Base-by-base conservation (phyloP, 2,888 invertebrate genomes). In the Neria commutata region DNA sequence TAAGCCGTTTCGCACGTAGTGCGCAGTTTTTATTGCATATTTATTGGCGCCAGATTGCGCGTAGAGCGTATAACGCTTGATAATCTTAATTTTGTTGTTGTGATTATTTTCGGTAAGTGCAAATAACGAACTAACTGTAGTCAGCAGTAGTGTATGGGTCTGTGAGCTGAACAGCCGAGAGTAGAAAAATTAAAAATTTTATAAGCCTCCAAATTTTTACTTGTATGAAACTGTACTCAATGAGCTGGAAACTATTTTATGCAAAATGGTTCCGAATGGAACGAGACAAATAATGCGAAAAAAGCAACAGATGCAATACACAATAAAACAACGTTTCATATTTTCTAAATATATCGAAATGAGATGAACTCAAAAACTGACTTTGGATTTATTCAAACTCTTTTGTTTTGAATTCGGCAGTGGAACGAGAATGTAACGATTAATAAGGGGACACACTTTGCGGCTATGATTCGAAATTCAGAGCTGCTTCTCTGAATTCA, bases 281-380 rank as follows among this genome's bases (percentile, higher is more conserved):
- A 40, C 29, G 25, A 29, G 42, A 47, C 33, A 56, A 48, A 49
- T 48, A 23, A 21, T 49, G 54, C 25, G 45, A 29, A 40, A 63
- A 52, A 25, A 50, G 59, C 8, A 46, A 46, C 3, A n/a, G n/a
- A n/a, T n/a, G n/a, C n/a, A n/a, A n/a, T n/a, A n/a, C n/a, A n/a
- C n/a, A 46, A 46, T 21, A 19, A 60, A 51, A 54, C 50, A 47
- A 56, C 46, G 56, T 66, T 58, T 58, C 61, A 64, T 70, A 71
- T 70, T 68, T 69, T 71, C 71, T 67, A 71, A 42, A 56, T 64
- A 69, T 70, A 62, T 49, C 60, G 61, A 61, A 64, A 61, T 61
- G 57, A 42, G 57, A 61, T 52, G 46, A 40, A 53, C 56, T 17
- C 60, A 57, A 58, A 58, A 62, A 50, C 46, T 53, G 54, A 62